Conservation (phyloP, 2,888 invertebrate genomes). For the Luperina testacea region DNA sequence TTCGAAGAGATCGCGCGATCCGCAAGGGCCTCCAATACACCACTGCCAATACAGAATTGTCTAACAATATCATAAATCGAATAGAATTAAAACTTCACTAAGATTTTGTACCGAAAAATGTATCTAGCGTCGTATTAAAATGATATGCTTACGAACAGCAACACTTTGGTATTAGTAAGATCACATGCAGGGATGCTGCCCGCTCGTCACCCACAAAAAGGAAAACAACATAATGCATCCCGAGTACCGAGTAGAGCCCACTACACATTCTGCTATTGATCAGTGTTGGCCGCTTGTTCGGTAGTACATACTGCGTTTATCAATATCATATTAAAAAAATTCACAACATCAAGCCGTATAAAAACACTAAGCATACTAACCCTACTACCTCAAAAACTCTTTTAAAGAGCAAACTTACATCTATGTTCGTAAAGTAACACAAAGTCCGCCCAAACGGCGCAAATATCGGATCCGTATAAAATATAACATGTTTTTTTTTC, state of each 20-base stretch:
- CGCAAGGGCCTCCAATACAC: conserved; percentile 76
- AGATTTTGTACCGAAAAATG: conserved; percentile 87
- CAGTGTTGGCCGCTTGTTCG: conserved; percentile 85
- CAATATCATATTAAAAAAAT: conserved; percentile 84
- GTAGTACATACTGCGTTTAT: conserved; percentile 78
- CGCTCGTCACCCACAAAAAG: conserved; percentile 74
- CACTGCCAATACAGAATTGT: conserved; percentile 83
- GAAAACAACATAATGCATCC: conserved; percentile 75
- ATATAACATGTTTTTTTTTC: conserved; percentile 86
- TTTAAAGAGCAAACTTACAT: conserved; percentile 89
- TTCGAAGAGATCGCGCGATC: conserved; percentile 52
- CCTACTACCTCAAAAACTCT: conserved; percentile 90
- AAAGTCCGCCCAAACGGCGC: conserved; percentile 74
- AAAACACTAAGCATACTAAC: conserved; percentile 91
- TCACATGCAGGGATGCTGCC: conserved; percentile 81
- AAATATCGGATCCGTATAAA: conserved; percentile 87
- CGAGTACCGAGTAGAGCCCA: conserved; percentile 76
- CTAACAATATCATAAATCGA: conserved; percentile 88
- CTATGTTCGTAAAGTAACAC: conserved; percentile 89
- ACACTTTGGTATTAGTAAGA: conserved; percentile 85
- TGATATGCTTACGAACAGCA: conserved; percentile 89
- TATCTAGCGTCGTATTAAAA: conserved; percentile 87
- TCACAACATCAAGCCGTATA: conserved; percentile 91
- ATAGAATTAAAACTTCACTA: conserved; percentile 87
- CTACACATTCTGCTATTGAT: conserved; percentile 88